Evolutionary conservation across 2,888 invertebrate species (phyloP), one percentile per base, ranked within the genome.

Genomic region (Drosophila mercatorum): DNA sequence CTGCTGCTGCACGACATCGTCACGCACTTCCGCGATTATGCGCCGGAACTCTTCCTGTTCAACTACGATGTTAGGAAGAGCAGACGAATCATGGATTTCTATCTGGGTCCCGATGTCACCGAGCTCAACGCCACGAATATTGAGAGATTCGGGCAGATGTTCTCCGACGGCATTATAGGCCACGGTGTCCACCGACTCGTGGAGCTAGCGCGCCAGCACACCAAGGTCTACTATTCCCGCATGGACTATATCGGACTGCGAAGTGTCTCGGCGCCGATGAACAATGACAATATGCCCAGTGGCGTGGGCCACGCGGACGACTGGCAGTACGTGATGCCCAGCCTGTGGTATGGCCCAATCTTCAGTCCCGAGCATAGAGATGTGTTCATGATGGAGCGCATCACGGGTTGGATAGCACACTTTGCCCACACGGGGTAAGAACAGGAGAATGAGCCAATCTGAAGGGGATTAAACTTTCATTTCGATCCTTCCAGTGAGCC

Each of bases 191-290:
- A 95, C 81, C 94, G 95, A 55, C 92, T 94, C 36, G 94, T 94
- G 0, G 93, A 94, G 69, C 79, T 95, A 64, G 91, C 95, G 56
- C 93, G 94, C 0, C 90, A 93, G 2, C 92, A 94, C 61, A 92
- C 92, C 0, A 34, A 69, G 0, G 94, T 95, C 4, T 96, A 93
- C 88, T 95, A 95, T 85, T 94, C 94, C 83, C 92, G 94, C 72
- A 95, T 95, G 80, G 93, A 94, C 34, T 95, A 94, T 83, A 92
- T 94, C 67, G 95, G 95, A 4, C 92, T 94, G 70, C 93, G 93
- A 74, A 94, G 95, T 75, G 87, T 93, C 59, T 93, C 93, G 8
- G 78, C 78, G 1, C 87, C 83, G 46, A 91, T 93, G 63, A 93
- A 94, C 59, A 92, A 92, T 0, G 90, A 91, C 10, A 93, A 94